Base-by-base conservation (phyloP, 2,888 invertebrate genomes). In the Habrosyne pyritoides region DNA sequence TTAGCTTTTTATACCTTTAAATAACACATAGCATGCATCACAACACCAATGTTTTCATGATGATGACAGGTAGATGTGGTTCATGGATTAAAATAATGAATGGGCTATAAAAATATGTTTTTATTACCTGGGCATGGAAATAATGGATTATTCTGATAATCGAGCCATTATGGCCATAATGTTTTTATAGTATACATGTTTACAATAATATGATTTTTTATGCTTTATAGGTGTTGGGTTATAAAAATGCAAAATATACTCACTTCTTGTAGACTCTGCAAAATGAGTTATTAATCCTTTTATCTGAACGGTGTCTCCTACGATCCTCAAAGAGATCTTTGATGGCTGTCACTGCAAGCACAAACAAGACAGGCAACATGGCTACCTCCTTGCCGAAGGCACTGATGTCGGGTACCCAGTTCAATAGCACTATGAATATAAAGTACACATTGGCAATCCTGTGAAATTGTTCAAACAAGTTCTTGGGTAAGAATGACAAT, bases 391-490 rank as follows among this genome's bases (percentile, higher is more conserved):
- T 98, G 63, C 98, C 98, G 89, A 99, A 98, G 3, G 98, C 98
- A 90, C 97, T 97, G 61, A 98, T 97, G 33, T 96, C 95, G 2
- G 98, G 98, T 81, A 99, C 96, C 98, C 98, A 99, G 92, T 99
- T 99, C 65, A 99, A 94, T 72, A 98, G 92, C 75, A 99, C 98
- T 83, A 99, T 98, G 83, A 98, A 97, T 81, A 99, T 96, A 91
- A 99, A 99, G 93, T 99, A 99, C 78, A 99, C 94, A 94, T 99
- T 99, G 64, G 99, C 99, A 81, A 98, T 97, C 62, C 99, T 95
- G 89, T 99, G 99, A 87, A 99, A 99, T 92, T 99, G 99, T 93
- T 99, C 99, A 87, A 99, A 95, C 61, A 99, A 93, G 91, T 99
- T 99, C 89, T 98, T 97, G 57, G 99, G 99, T 80, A 99, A 91